Conservation (phyloP, 1,140 invertebrate species). For the Apis mellifera region DNA sequence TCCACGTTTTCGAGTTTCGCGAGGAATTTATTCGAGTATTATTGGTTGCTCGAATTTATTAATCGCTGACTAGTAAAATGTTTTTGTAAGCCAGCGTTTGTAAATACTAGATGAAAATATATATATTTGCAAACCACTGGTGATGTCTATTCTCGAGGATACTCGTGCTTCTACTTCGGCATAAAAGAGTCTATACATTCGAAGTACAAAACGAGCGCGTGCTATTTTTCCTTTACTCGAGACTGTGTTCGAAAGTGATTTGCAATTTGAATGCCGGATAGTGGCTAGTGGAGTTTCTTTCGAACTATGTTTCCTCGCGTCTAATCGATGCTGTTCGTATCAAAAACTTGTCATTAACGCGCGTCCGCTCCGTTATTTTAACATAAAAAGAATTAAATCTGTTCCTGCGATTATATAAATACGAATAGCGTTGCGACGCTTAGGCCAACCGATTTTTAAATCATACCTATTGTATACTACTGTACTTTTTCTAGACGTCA, state of each 20-base stretch:
- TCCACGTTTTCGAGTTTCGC: slow-evolving; percentile 20
- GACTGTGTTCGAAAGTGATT: not conserved
- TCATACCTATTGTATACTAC: slow-evolving; percentile 12
- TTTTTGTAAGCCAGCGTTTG: slow-evolving; percentile 45
- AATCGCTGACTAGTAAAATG: slow-evolving; percentile 22
- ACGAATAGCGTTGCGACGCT: not conserved
- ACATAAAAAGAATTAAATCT: not conserved
- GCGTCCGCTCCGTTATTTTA: not conserved
- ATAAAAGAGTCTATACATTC: slow-evolving; percentile 32
- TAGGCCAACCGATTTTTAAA: slow-evolving; percentile 14
- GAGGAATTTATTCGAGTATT: not conserved
- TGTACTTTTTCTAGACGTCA: slow-evolving; percentile 22
- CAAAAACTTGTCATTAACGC: too few relatives aligned
- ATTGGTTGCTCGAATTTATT: slow-evolving; percentile 1
- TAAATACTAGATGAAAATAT: slow-evolving; percentile 60
- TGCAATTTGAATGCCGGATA: not conserved
- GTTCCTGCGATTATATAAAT: not conserved
- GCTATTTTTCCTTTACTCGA: not conserved
- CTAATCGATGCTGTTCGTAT: not conserved
- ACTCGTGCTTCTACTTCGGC: slow-evolving; percentile 58
- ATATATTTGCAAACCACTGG: slow-evolving; percentile 35
- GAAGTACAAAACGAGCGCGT: slow-evolving; percentile 1
- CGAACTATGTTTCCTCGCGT: not conserved
- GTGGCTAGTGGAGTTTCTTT: slow-evolving; percentile 14
- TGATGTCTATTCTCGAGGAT: slow-evolving; percentile 43